Evolutionary conservation across 2,113 vertebrate genomes (phyloP).

Genomic region (Seriola rivoliana): DNA sequence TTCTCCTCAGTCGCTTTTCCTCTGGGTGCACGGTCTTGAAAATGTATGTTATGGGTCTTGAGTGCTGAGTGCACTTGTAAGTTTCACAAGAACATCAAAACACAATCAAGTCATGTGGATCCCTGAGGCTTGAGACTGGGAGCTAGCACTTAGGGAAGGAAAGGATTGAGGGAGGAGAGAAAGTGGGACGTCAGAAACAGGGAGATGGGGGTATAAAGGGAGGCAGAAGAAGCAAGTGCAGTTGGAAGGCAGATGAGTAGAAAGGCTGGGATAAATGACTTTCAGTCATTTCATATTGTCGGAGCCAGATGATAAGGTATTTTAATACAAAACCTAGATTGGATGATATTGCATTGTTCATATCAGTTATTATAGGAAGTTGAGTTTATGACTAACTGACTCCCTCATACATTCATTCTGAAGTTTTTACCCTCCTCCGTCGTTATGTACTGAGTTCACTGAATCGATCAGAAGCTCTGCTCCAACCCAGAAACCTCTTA

Average conservation of each 20-base stretch:
- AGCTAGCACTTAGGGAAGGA: conserved; percentile 75
- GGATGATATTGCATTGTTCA: conserved; percentile 17
- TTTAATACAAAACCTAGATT: conserved; percentile 26
- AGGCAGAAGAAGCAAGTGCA: conserved; percentile 25
- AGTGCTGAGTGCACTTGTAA: conserved; percentile 83
- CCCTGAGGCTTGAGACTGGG: conserved; percentile 65
- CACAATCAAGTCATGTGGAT: conserved; percentile 79
- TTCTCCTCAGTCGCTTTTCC: conserved; percentile 55
- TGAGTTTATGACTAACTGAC: conserved; percentile 53
- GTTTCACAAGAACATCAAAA: conserved; percentile 82
- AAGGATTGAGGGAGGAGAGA: conserved; percentile 47
- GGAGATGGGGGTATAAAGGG: conserved; percentile 33
- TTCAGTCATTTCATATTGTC: conserved; percentile 15
- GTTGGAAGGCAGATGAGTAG: conserved; percentile 41
- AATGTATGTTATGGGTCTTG: conserved; percentile 78
- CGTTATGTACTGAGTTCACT: conserved; percentile 53
- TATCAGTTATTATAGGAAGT: conserved; percentile 25
- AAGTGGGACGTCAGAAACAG: conserved; percentile 20
- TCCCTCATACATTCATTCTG: conserved; percentile 60
- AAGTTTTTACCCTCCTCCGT: conserved; percentile 57
- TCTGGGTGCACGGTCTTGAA: conserved; percentile 62
- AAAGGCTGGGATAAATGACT: conserved; percentile 30
- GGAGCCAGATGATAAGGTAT: conserved; percentile 6
- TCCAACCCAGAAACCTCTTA: conserved; percentile 53
- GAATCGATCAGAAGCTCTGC: conserved; percentile 55